Base-by-base conservation (phyloP, 2,113 vertebrate species). In the Arizona elegans region DNA sequence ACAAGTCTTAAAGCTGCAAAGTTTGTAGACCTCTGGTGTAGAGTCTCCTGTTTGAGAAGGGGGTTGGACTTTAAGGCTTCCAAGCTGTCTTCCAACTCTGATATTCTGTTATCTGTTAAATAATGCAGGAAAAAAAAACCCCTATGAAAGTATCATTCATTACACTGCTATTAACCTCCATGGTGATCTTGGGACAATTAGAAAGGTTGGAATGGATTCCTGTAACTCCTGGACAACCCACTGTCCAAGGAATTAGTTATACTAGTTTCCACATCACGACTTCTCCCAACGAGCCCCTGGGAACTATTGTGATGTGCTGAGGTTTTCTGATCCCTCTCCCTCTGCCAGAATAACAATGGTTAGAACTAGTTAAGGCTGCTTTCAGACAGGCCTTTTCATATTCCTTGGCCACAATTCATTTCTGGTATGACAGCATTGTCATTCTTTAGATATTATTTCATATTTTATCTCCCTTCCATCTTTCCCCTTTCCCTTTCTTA, bases 341-440 rank as follows among this genome's bases (percentile, higher is more conserved):
- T n/a, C 12, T 50, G 38, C 43, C 47, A 92, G 93, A 29, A 17
- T 15, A 52, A 90, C 29, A 29, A 33, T n/a, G 75, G 43, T 52
- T 52, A n/a, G 29, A 52, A 88, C 53, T 91, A 62, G 90, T 92
- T 93, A 90, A 89, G 85, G 75, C 75, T 38, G 75, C 33, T 81
- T 81, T 38, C 33, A 81, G 33, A 3, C 75, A 81, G 75, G 33
- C 75, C 75, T 81, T 43, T 81, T 21, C 75, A 19, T 81, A 81
- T 81, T 43, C 75, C 75, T 21, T 81, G 75, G 17, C 75, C 75
- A 81, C 33, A 81, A 81, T 81, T 81, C 75, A 81, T 43, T 81
- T 81, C 75, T 81, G 75, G 8, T 21, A 43, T 81, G 75, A 43
- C 75, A 81, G 75, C 33, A 81, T 81, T 43, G 75, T 81, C 75